Conservation (phyloP, 64 coral and sea anemone species). For the Stichodactyla mertensii region DNA sequence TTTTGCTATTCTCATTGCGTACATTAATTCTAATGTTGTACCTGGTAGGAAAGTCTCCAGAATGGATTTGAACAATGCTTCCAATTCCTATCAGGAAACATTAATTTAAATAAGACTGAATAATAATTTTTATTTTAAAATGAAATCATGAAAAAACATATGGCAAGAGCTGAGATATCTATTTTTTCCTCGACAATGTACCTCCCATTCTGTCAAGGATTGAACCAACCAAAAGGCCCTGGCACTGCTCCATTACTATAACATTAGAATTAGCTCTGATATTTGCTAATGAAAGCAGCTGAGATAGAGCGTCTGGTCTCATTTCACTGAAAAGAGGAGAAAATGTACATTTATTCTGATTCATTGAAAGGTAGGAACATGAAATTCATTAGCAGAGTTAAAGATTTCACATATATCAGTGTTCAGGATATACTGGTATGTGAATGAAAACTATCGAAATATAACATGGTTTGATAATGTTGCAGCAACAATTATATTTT, state of each 20-base stretch:
- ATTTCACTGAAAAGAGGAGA: slow-evolving; percentile 48
- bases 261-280: slow-evolving; percentile 61
- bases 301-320: slow-evolving; percentile 78
- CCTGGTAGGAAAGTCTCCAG: slow-evolving; percentile 91
- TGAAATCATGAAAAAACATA: too few species aligned
- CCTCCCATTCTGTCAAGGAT: slow-evolving; percentile 87
- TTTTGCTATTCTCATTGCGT: too few species aligned
- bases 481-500: too few species aligned
- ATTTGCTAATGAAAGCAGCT: slow-evolving; percentile 85
- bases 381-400: too few species aligned
- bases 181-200: slow-evolving; percentile 10
- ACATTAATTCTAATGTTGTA: slow-evolving; percentile 7
- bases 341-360: background rate
- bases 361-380: too few species aligned
- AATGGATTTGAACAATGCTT: slow-evolving; percentile 84
- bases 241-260: slow-evolving; percentile 77
- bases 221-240: slow-evolving; percentile 73
- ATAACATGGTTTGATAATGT: too few species aligned
- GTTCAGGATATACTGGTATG: too few species aligned
- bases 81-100: slow-evolving; percentile 60
- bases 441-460: too few species aligned
- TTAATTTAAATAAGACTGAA: background rate
- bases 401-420: too few species aligned
- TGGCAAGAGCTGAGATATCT: background rate
- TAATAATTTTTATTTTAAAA: too few species aligned